phyloP scores from a whole-genome alignment of 2,888 invertebrate species.

The Germaria angustata region DNA sequence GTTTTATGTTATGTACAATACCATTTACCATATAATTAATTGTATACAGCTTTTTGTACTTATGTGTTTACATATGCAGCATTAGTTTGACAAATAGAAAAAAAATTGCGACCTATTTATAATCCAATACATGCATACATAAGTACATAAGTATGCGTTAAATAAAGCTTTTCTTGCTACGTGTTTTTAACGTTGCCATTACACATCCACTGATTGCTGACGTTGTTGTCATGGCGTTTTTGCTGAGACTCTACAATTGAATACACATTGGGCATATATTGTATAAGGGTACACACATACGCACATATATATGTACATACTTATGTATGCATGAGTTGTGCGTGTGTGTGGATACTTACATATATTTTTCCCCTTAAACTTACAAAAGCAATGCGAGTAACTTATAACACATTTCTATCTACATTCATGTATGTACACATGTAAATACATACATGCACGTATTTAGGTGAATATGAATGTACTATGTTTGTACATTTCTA shows the following conservation, averaged over 20 bases:
- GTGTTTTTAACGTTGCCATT: neutral
- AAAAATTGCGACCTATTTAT: constrained; percentile 67
- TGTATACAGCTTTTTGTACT: no score
- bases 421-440: no score
- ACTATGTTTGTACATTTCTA: neutral
- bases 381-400: constrained; percentile 16
- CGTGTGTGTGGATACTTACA: neutral
- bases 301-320: neutral
- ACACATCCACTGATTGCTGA: constrained; percentile 27
- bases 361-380: constrained; percentile 20
- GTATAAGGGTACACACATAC: no score
- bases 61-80: no score
- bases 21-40: no score
- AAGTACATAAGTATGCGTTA: no score
- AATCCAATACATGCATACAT: constrained; percentile 31
- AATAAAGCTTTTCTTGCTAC: constrained; percentile 52
- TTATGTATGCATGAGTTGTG: neutral
- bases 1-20: neutral
- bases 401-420: neutral
- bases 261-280: no score
- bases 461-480: no score
- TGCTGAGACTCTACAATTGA: constrained; percentile 19
- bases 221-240: constrained; percentile 65
- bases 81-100: constrained; percentile 27
- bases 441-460: no score